Evolutionary conservation across 2,888 invertebrate genomes (phyloP), one percentile per base, ranked within the genome.

Genomic region (Odontocerum albicorne): DNA sequence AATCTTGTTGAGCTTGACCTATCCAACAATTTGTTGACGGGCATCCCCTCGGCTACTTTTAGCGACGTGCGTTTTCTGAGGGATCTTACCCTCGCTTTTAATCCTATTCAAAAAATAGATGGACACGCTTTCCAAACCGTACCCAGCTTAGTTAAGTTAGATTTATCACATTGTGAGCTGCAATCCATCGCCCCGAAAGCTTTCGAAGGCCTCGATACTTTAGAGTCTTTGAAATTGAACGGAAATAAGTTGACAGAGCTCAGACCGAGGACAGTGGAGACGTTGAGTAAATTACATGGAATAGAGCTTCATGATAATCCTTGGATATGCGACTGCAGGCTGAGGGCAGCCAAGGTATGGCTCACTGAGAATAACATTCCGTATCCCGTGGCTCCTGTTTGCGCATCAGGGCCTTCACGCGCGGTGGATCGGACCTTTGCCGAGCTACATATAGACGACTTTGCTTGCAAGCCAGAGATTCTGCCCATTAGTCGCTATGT

Each of bases 1-100:
- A 95, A 94, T 77, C 82, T 94, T 65, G 88, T 94, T 58, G 94
- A 94, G 73, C 77, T 95, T 68, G 94, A 95, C 73, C 76, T 95
- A 58, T 92, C 92, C 38, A 82, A 87, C 66, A 95, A 95, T 78
- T 79, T 88, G 65, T 80, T 95, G 57, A 88, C 86, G 36, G 80
- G 84, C 46, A 85, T 95, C 65, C 94, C 94, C 39, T 86, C 89
- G 40, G 80, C 82, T 63, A 90, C 92, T 57, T 86, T 95, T 64
- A 81, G 82, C 62, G 86, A 90, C 67, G 86, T 88, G 22, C 89
- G 91, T 4, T 91, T 89, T 63, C 77, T 95, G 55, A 79, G 94
- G 64, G 92, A 92, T 66, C 78, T 94, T 46, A 87, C 86, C 36
- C 73, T 94, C 58, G 84, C 90, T 46, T 82, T 86, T 66, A 94